Evolutionary conservation across 2,888 invertebrate species (phyloP), one percentile per base, ranked within the genome.

Genomic region (Hirtodrosophila cameraria): DNA sequence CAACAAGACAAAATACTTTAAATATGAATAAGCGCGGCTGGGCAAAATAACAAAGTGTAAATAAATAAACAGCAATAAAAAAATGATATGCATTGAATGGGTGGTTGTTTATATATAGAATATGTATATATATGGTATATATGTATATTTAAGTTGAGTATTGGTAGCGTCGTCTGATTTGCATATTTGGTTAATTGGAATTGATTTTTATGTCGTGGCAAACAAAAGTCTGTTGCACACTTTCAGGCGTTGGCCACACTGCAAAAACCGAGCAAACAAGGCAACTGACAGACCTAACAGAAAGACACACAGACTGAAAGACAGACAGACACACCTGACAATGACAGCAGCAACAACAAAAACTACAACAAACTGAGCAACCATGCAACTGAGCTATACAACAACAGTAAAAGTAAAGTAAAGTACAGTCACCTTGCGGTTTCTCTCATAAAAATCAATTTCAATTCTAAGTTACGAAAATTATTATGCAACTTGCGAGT

Each of bases 151-250:
- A 35, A 6, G 16, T 33, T 7, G 45, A n/a, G n/a, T n/a, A n/a
- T 8, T 7, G 18, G 13, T 39, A 45, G 30, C 31, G 33, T 30
- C 55, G 49, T 38, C 30, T 49, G 48, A 86, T 79, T 85, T 76
- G 82, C 75, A 78, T 70, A 81, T 82, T 83, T 63, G 68, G 86
- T 78, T 86, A 86, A 86, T 86, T 79, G 72, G 72, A 86, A 82
- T 79, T 75, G 86, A 79, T 79, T 79, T 79, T 77, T 42, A 25
- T 46, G 53, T 57, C 25, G 43, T n/a, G n/a, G n/a, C 45, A 45
- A 33, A 42, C 31, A 35, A 57, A 52, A 60, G 28, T 45, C 11
- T 9, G 13, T 27, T 55, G 68, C 69, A 69, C 69, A 58, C 45
- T 58, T 41, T 42, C 23, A 13, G 55, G 39, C 57, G 70, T 30